Evolutionary conservation across 2,797 vertebrate species (phyloP).

Genomic region (Glossophaga mutica): DNA sequence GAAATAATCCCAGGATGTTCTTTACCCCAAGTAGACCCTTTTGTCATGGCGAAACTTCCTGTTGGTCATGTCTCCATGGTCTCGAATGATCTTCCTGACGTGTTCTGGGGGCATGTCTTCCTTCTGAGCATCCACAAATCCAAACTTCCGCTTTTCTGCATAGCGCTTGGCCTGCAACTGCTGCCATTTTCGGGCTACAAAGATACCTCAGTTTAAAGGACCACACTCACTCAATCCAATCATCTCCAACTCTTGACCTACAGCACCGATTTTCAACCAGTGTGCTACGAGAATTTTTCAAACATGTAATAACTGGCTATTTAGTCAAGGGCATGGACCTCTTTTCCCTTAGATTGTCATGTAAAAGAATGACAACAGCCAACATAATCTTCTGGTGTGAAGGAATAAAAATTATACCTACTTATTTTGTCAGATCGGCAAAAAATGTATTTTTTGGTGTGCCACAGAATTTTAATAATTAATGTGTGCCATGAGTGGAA

Average conservation of each 20-base stretch:
- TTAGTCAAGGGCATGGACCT: background rate
- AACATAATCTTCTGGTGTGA: background rate
- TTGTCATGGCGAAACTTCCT: constrained; percentile 99
- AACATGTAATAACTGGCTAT: background rate
- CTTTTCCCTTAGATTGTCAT: background rate
- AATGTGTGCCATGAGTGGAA: background rate
- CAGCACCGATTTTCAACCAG: background rate
- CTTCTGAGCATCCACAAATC: constrained; percentile 99
- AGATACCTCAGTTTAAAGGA: background rate
- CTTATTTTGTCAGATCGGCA: background rate
- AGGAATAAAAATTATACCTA: background rate
- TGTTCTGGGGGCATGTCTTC: constrained; percentile 99
- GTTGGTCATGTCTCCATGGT: constrained; percentile 99
- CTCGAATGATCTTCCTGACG: constrained; percentile 98
- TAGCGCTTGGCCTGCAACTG: constrained; percentile 98
- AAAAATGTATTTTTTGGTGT: background rate
- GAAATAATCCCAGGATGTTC: background rate
- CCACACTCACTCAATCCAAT: background rate
- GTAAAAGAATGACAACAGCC: background rate
- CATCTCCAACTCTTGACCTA: background rate
- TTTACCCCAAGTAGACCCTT: constrained; percentile 96
- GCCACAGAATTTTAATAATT: background rate
- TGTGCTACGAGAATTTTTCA: background rate
- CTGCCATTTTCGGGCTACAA: constrained; percentile 97
- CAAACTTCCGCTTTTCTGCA: constrained; percentile 98